Percentiles rank a stretch among this genome's conserved stretches.
These are phyloP conservation scores for Apeira syringaria DNA, from an alignment of 2,888 invertebrate genomes.

Conservation along the genomic window DNA sequence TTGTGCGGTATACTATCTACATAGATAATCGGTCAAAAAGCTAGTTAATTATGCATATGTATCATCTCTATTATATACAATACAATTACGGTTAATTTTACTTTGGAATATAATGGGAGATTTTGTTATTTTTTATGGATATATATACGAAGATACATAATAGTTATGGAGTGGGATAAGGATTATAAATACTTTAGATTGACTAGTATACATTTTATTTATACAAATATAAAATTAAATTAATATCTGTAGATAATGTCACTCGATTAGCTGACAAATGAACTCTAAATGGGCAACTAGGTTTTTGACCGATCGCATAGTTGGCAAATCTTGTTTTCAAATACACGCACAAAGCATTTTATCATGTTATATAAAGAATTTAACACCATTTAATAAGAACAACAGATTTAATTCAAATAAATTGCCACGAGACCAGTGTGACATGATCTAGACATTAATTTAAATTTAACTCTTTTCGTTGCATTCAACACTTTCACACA, in stretches of 20 bases:
- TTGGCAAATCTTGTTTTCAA: constrained; percentile 38
- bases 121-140: constrained; percentile 45
- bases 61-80: constrained; percentile 59
- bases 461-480: constrained; percentile 75
- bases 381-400: constrained; percentile 74
- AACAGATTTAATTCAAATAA: constrained; percentile 83
- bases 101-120: constrained; percentile 48
- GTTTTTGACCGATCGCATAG: constrained; percentile 71
- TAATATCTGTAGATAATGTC: constrained; percentile 82
- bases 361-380: constrained; percentile 72
- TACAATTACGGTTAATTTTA: constrained; percentile 50
- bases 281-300: constrained; percentile 57
- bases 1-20: constrained; percentile 77
- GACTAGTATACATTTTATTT: constrained; percentile 78
- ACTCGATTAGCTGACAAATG: constrained; percentile 67
- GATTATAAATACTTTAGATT: constrained; percentile 67
- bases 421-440: constrained; percentile 83
- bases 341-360: constrained; percentile 69
- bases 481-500: constrained; percentile 80
- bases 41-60: constrained; percentile 68
- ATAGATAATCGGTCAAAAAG: constrained; percentile 82
- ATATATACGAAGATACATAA: constrained; percentile 49
- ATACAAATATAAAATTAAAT: constrained; percentile 71
- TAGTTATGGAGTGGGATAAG: constrained; percentile 55
- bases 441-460: constrained; percentile 85